Conservation (phyloP, 2,888 invertebrate genomes). For the Dendrolimus pini region DNA sequence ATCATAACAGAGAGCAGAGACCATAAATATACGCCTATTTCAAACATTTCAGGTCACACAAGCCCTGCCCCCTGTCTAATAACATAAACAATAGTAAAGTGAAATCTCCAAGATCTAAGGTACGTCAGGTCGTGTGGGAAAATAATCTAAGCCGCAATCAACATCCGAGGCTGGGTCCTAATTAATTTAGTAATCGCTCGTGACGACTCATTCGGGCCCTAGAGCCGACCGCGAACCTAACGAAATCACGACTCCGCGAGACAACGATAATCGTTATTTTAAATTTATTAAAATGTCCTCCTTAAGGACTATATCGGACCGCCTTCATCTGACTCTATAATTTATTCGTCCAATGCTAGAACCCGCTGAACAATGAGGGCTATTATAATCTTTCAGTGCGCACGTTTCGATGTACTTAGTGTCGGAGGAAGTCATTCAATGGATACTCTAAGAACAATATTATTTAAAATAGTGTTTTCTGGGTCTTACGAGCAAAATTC, state of each 20-base stretch:
- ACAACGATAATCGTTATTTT: slow-evolving; percentile 76
- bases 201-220: slow-evolving; percentile 73
- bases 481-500: too few relatives aligned
- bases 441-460: not conserved
- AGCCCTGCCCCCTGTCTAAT: slow-evolving; percentile 16
- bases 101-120: slow-evolving; percentile 59
- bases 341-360: slow-evolving; percentile 64
- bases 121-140: slow-evolving; percentile 69
- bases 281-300: slow-evolving; percentile 77
- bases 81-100: slow-evolving; percentile 41
- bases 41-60: not conserved
- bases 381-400: slow-evolving; percentile 54
- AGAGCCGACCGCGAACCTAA: slow-evolving; percentile 69
- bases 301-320: slow-evolving; percentile 72
- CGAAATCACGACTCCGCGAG: slow-evolving; percentile 74
- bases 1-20: too few relatives aligned
- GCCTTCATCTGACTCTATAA: slow-evolving; percentile 73
- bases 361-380: slow-evolving; percentile 61
- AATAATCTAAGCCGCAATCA: slow-evolving; percentile 71
- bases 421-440: not conserved
- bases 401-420: slow-evolving; percentile 44
- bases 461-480: too few relatives aligned
- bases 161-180: slow-evolving; percentile 70
- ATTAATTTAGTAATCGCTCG: slow-evolving; percentile 77
- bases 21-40: too few relatives aligned